A percentile compares a stretch with the other conserved stretches of the same genome.
Evolutionary conservation across 2,888 invertebrate species (phyloP).

Genomic region (Hypercompe scribonia): DNA sequence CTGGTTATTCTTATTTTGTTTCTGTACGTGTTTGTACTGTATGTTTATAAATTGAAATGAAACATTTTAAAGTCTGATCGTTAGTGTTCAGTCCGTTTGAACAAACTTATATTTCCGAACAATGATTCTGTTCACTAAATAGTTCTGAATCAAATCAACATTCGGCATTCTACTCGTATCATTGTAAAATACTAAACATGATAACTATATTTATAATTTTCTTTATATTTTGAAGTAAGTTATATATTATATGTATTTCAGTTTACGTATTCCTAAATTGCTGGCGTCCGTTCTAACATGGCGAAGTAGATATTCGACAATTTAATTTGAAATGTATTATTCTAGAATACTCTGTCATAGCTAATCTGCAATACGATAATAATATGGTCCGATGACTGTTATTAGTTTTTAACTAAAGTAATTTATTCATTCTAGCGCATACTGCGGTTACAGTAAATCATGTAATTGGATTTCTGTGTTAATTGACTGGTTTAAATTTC

Average conservation of each 20-base stretch:
- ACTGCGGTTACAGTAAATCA: background rate
- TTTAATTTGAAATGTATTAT: background rate
- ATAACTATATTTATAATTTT: background rate
- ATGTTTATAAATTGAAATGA: slow-evolving; percentile 18
- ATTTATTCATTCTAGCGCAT: background rate
- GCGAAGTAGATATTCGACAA: background rate
- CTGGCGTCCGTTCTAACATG: background rate
- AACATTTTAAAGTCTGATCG: background rate
- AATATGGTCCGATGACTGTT: background rate
- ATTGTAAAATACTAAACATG: background rate
- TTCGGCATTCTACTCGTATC: background rate
- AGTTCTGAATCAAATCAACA: background rate
- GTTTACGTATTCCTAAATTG: background rate
- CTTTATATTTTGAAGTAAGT: background rate
- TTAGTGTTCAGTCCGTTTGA: background rate
- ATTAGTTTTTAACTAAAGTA: slow-evolving; percentile 1
- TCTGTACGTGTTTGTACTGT: slow-evolving; percentile 25
- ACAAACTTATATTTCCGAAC: background rate
- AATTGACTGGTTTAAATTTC: background rate
- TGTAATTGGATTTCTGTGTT: too few species aligned
- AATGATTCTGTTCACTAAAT: background rate
- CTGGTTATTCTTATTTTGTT: slow-evolving; percentile 44
- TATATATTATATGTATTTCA: background rate
- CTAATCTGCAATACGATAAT: background rate
- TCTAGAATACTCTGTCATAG: background rate